Percentiles rank a stretch among this genome's conserved stretches.
Conservation (phyloP, 2,797 vertebrate species). For the Cryptoblepharus egeriae region DNA sequence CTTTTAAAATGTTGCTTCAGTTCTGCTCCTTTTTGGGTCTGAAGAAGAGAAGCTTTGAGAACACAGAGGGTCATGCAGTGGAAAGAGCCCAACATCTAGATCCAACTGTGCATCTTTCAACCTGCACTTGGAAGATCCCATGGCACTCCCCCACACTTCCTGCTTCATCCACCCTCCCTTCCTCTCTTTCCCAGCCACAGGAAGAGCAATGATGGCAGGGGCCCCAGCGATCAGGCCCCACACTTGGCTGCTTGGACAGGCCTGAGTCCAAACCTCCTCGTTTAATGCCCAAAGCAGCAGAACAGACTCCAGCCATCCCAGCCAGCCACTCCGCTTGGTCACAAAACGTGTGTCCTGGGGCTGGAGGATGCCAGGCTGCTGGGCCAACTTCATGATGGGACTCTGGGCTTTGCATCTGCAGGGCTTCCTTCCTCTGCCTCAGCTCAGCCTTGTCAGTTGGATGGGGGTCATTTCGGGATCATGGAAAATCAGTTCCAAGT, state of each 20-base stretch:
- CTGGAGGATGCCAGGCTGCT: fast-evolving
- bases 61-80: neutral
- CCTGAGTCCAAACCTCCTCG: too few relatives aligned
- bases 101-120: too few relatives aligned
- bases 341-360: neutral
- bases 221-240: neutral
- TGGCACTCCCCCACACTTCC: too few relatives aligned
- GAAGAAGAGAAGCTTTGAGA: neutral
- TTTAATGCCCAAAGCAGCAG: neutral
- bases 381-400: fast-evolving
- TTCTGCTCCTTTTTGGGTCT: neutral
- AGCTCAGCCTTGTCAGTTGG: neutral
- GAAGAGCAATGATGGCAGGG: neutral
- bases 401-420: neutral
- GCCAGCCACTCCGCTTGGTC: neutral
- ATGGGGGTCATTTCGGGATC: neutral
- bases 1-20: too few relatives aligned
- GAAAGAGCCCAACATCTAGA: too few relatives aligned
- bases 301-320: neutral
- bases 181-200: too few relatives aligned
- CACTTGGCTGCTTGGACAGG: too few relatives aligned
- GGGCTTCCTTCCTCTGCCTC: fast-evolving
- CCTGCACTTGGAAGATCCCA: too few relatives aligned
- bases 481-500: constrained; percentile 33
- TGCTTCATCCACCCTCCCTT: too few relatives aligned